Base-by-base conservation (phyloP, 2,797 vertebrate species). In the Setipinna tenuifilis region DNA sequence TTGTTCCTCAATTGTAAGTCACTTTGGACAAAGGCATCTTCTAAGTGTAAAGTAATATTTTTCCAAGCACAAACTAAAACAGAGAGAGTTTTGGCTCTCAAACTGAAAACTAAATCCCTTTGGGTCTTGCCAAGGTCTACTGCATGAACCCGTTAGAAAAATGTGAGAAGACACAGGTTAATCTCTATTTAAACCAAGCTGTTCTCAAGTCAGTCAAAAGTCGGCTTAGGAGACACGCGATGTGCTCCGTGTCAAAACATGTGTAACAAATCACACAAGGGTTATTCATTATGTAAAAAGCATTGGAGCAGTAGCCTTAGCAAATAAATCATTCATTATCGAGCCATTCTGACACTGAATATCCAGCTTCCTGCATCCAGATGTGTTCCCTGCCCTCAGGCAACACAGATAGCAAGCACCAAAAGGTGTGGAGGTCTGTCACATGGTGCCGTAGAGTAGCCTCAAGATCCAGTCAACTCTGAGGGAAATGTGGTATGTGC, bases 271-370 rank as follows among this genome's bases (percentile, higher is more conserved):
- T 78, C 71, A 78, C 17, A 78, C 71, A 44, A 78, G 71, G 19
- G 31, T 78, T 78, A 19, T 44, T 78, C 71, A 21, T 78, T 78
- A 78, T 78, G 17, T 44, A 78, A 78, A 17, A 44, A 11, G 19
- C 41, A 78, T 44, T 25, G 19, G 35, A 44, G 35, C 31, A 44
- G 35, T 35, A 41, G 68, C 68, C 31, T 41, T 9, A 48, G 35
- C 71, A 21, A 78, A 78, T 44, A n/a, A 78, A 78, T 78, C 31
- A 19, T 78, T 78, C 71, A 78, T 78, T 78, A 78, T 78, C 71
- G 31, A 25, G 17, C 19, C 35, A 21, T 31, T 71, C 65, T 71
- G 25, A 35, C 28, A 35, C 16, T 35, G 25, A 31, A 31, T 31
- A 71, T 35, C 65, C 65, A 17, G 65, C 28, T 71, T 71, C 65